A percentile compares a stretch with the other conserved stretches of the same genome.
Conservation (phyloP, 2,797 vertebrate species). For the Jordanella pulchra region DNA sequence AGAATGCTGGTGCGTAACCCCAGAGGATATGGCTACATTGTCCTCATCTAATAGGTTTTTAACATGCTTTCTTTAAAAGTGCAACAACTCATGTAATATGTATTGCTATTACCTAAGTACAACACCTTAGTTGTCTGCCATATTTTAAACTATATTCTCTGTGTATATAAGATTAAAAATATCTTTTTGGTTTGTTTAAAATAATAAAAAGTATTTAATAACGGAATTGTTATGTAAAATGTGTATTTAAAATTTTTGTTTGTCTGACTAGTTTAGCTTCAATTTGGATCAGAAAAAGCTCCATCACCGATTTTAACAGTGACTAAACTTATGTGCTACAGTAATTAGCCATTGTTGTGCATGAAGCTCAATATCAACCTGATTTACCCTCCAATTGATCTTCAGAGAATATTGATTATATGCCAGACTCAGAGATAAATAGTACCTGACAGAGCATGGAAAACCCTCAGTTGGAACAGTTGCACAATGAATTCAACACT, state of each 20-base stretch:
- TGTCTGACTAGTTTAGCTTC: not conserved
- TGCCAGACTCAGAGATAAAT: conserved; percentile 77
- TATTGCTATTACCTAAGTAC: conserved; percentile 55
- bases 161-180: conserved; percentile 9
- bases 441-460: conserved; percentile 77
- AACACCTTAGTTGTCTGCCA: conserved; percentile 50
- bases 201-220: not conserved
- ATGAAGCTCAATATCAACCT: conserved; percentile 73
- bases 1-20: conserved; percentile 67
- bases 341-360: conserved; percentile 54
- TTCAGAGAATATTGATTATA: conserved; percentile 80
- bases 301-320: conserved; percentile 15
- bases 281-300: conserved; percentile 19
- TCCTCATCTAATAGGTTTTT: conserved; percentile 74
- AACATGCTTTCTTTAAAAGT: conserved; percentile 72
- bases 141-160: conserved; percentile 19
- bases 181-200: conserved; percentile 9
- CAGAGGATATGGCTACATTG: conserved; percentile 61
- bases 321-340: conserved; percentile 30
- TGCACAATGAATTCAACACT: conserved; percentile 55
- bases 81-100: conserved; percentile 73
- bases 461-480: conserved; percentile 73
- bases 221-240: not conserved
- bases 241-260: not conserved
- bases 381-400: conserved; percentile 77